Evolutionary conservation across 2,113 vertebrate species (phyloP), one percentile per base, ranked within the genome.

Genomic region (Perca schrenkii): DNA sequence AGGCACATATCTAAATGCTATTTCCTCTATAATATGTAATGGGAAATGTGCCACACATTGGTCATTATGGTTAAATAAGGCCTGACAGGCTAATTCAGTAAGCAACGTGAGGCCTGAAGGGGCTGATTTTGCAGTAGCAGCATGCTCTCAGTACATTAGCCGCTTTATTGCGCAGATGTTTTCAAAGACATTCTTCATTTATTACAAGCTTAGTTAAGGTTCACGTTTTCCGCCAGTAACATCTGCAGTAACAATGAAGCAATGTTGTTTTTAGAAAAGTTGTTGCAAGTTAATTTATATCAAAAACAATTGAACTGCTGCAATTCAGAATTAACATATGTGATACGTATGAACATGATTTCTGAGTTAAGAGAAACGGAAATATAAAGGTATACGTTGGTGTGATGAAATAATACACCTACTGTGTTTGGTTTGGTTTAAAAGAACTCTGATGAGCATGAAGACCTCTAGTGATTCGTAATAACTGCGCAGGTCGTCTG

Each of bases 31-130:
- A 28, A 62, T 64, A 16, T 46, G 43, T n/a, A 6, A 57, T 1
- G 21, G 66, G 72, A 60, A 76, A 46, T 43, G 22, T 60, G 65
- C 71, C 43, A 34, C 68, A 34, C 22, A 25, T 31, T 72, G 54
- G 67, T 73, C 62, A 62, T 62, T 67, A 56, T 8, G 21, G 31
- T 54, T 4, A 83, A 73, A 67, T 61, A 46, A 54, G 5, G 62
- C 21, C 36, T 7, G 63, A 49, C 56, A n/a, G 62, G 43, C 67
- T 79, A 40, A 74, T 74, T 67, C 75, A 56, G 47, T 0, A 4
- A 1, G 25, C 17, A 17, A 36, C 54, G 47, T 7, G 69, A 62
- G 49, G 70, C 52, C 70, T 63, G 64, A 2, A 31, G 49, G 75
- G 69, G 43, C 46, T 14, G 74, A 36, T 57, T 63, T 21, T 25